phyloP scores from a whole-genome alignment of 2,113 vertebrate species.

The Hemichromis elongatus region DNA sequence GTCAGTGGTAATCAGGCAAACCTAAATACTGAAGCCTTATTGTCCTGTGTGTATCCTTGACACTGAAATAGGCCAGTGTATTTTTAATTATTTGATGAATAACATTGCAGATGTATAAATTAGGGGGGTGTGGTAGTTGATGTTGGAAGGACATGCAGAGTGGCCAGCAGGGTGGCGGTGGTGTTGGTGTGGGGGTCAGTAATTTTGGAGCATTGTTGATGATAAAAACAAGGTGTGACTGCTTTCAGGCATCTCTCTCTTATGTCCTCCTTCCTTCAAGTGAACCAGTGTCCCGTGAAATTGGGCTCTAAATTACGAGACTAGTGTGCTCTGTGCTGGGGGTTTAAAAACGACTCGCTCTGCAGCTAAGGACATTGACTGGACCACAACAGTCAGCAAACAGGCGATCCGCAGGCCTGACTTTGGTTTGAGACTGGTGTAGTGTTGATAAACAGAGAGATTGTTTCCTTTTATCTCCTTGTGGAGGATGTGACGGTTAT shows the following conservation, averaged over 20 bases:
- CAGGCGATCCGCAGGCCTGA: background rate
- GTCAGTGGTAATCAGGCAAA: background rate
- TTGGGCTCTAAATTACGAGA: slow-evolving; percentile 85
- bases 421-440: slow-evolving; percentile 1
- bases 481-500: slow-evolving; percentile 8
- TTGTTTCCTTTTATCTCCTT: slow-evolving; percentile 15
- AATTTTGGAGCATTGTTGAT: slow-evolving; percentile 24
- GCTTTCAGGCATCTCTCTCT: slow-evolving; percentile 24
- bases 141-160: background rate
- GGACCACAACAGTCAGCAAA: slow-evolving; percentile 12
- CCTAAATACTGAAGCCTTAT: background rate
- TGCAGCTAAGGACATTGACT: slow-evolving; percentile 52
- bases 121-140: background rate
- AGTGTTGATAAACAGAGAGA: background rate
- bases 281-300: slow-evolving; percentile 92
- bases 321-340: slow-evolving; percentile 58
- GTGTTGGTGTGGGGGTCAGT: background rate
- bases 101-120: background rate
- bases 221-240: slow-evolving; percentile 38
- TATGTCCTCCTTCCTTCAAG: slow-evolving; percentile 75
- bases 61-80: background rate
- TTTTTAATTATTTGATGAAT: slow-evolving; percentile 3
- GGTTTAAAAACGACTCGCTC: slow-evolving; percentile 74
- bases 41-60: background rate
- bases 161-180: background rate